Conservation (phyloP, 92 coral and sea anemone species). For the Epizoanthus illoricatus region DNA sequence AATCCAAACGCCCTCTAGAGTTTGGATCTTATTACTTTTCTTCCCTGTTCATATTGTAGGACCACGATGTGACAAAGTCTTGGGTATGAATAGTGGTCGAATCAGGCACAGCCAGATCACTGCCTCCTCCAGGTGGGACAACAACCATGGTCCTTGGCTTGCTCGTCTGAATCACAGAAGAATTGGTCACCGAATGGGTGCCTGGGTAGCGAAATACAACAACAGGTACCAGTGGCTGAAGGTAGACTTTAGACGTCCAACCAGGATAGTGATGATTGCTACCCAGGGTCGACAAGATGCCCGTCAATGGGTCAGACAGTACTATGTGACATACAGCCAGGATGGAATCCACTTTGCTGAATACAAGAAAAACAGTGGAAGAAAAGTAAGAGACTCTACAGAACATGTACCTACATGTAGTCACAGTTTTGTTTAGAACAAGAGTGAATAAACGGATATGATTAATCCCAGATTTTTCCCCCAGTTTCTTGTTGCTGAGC, state of each 20-base stretch:
- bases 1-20: no score
- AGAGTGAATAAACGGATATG: no score
- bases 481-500: no score
- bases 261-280: constrained; percentile 25
- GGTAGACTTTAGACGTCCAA: constrained; percentile 17
- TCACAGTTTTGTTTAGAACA: no score
- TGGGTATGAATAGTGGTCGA: constrained; percentile 34
- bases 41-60: background rate
- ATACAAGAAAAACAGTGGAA: constrained; percentile 19
- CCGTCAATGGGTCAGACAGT: constrained; percentile 30
- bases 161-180: constrained; percentile 38
- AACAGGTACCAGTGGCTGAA: constrained; percentile 36
- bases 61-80: constrained; percentile 29
- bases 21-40: no score
- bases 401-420: background rate
- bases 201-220: constrained; percentile 34
- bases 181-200: constrained; percentile 15
- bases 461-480: no score
- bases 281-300: constrained; percentile 34
- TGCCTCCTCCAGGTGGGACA: constrained; percentile 26
- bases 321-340: constrained; percentile 31
- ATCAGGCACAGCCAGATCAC: constrained; percentile 24
- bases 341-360: constrained; percentile 26
- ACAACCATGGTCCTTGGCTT: constrained; percentile 10
- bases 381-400: constrained; percentile 3